Conservation (phyloP, 2,888 invertebrate species). For the Chromoteleia sp. region DNA sequence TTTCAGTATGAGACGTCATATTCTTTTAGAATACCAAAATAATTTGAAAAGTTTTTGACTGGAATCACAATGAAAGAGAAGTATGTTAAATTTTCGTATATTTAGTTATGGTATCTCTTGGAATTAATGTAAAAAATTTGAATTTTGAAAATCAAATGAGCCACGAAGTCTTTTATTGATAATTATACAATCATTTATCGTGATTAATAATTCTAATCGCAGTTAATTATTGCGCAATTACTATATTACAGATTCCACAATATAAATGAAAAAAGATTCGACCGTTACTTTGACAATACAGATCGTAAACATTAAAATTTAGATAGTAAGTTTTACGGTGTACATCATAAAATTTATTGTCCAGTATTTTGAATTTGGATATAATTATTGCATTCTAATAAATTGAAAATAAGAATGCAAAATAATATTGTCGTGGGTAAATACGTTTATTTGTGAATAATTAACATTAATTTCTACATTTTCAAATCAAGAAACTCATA, state of each 20-base stretch:
- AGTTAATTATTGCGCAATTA: neutral
- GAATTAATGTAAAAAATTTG: no score
- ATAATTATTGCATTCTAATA: no score
- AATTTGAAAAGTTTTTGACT: constrained; percentile 20
- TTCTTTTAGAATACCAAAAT: neutral
- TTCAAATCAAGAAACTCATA: no score
- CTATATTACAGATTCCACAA: neutral
- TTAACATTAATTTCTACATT: no score
- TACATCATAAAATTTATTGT: constrained; percentile 8
- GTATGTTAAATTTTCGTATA: neutral
- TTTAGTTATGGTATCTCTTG: neutral
- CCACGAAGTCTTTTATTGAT: no score
- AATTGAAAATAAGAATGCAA: no score
- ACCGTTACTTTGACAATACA: constrained; percentile 11
- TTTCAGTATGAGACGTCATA: neutral
- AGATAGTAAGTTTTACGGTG: constrained; percentile 24
- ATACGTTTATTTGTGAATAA: no score
- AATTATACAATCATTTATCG: no score
- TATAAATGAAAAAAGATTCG: neutral
- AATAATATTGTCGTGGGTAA: no score
- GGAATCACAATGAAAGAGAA: constrained; percentile 7
- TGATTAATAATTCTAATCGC: no score
- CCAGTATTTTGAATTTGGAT: constrained; percentile 1
- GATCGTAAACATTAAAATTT: constrained; percentile 26
- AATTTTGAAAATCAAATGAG: no score